phyloP scores from a whole-genome alignment of 2,113 vertebrate species.

The Corapipo altera region DNA sequence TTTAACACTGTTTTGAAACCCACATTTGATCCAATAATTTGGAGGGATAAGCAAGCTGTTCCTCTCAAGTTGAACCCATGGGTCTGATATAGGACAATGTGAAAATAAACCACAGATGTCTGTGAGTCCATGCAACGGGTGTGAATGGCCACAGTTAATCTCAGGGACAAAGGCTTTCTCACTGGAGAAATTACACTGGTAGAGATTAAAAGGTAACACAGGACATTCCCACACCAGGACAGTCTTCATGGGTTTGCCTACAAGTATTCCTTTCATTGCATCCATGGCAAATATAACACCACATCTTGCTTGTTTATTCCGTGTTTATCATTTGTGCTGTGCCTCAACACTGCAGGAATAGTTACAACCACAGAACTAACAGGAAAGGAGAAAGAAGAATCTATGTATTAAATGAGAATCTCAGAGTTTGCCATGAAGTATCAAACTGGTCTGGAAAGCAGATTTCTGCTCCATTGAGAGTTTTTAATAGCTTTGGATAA shows the following conservation, averaged over 20 bases:
- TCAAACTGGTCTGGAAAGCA: slow-evolving; percentile 18
- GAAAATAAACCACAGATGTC: neutral
- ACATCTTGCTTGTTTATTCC: neutral
- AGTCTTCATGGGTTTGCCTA: neutral
- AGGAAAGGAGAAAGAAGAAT: neutral
- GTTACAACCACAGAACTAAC: neutral
- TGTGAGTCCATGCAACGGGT: neutral
- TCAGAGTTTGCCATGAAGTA: neutral
- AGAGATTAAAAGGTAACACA: neutral
- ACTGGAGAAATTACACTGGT: neutral
- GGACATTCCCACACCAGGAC: neutral
- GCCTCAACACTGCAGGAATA: neutral
- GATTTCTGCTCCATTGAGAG: neutral
- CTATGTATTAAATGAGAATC: neutral
- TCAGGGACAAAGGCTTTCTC: neutral
- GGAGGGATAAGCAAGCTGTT: neutral
- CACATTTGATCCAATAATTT: neutral
- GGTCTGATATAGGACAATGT: neutral
- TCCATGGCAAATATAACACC: neutral
- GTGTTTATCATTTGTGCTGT: neutral
- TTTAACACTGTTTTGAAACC: neutral
- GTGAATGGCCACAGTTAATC: neutral
- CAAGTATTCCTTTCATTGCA: neutral
- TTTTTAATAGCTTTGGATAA: slow-evolving; percentile 17
- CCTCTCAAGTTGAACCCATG: neutral